phyloP scores from a whole-genome alignment of 2,888 invertebrate species.

The Eupsilia transversa region DNA sequence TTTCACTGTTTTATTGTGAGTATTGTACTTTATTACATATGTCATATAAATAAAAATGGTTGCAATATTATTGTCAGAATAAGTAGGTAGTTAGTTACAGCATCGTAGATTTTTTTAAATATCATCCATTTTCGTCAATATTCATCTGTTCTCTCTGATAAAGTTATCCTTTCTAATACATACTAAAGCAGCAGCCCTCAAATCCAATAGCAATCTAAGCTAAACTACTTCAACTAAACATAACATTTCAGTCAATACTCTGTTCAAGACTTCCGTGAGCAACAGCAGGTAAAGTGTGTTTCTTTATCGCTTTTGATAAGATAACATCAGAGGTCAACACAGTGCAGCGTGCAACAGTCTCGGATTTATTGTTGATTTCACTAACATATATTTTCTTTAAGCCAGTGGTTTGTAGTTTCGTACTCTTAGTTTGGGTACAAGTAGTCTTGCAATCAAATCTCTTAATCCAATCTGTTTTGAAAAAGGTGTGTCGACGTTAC shows the following conservation, averaged over 20 bases:
- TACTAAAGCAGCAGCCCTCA: not conserved
- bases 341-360: conserved; percentile 64
- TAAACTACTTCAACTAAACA: conserved; percentile 32
- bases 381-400: conserved; percentile 65
- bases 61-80: not conserved
- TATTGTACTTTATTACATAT: not conserved
- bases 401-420: conserved; percentile 45
- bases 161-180: not conserved
- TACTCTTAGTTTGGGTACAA: conserved; percentile 47
- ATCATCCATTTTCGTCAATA: not conserved
- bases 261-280: conserved; percentile 66
- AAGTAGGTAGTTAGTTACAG: not conserved
- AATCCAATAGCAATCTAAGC: conserved; percentile 7
- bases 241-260: conserved; percentile 58
- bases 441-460: conserved; percentile 58
- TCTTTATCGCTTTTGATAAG: conserved; percentile 77
- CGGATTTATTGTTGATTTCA: conserved; percentile 67
- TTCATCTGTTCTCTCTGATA: not conserved
- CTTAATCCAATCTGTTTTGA: conserved; percentile 58
- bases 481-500: conserved; percentile 48
- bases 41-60: not conserved
- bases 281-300: conserved; percentile 69
- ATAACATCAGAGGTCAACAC: conserved; percentile 75
- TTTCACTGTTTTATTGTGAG: conserved; percentile 28
- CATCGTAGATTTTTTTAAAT: not conserved